phyloP scores from a whole-genome alignment of 2,113 vertebrate species.

The Saguinus imperator region DNA sequence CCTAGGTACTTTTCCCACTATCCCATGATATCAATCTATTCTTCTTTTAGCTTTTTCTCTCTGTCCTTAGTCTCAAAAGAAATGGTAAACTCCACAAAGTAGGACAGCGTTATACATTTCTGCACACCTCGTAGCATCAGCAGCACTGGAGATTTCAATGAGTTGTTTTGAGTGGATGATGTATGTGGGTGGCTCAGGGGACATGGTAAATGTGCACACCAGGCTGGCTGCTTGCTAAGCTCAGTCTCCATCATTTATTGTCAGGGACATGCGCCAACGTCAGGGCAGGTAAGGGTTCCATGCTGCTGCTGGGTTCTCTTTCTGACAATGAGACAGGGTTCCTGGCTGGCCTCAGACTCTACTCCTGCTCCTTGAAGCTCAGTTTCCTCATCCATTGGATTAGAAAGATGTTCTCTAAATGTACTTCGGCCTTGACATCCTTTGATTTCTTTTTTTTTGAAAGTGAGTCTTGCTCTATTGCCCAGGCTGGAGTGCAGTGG shows the following conservation, averaged over 20 bases:
- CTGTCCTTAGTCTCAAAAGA: too few relatives aligned
- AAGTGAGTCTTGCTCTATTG: too few relatives aligned
- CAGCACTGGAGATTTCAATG: rapidly evolving
- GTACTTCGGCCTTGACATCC: not conserved
- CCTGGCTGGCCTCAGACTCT: not conserved
- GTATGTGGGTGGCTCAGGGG: not conserved
- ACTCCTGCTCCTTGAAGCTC: not conserved
- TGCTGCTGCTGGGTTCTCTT: not conserved
- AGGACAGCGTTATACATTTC: rapidly evolving
- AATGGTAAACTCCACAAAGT: rapidly evolving
- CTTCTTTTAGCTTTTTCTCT: not conserved
- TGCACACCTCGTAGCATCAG: rapidly evolving
- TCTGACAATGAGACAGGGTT: not conserved
- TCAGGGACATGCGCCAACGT: not conserved
- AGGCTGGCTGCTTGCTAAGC: rapidly evolving
- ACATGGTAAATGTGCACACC: rapidly evolving
- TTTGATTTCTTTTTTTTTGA: not conserved
- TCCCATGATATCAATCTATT: too few relatives aligned
- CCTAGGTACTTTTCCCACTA: not conserved
- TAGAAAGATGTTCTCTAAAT: not conserved
- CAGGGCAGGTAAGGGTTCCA: not conserved
- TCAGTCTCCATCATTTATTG: not conserved
- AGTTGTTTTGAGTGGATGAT: not conserved
- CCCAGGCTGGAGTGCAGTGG: too few relatives aligned
- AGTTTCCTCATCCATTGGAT: not conserved